Conservation (phyloP, 2,797 vertebrate genomes). For the Eupleurogrammus muticus region DNA sequence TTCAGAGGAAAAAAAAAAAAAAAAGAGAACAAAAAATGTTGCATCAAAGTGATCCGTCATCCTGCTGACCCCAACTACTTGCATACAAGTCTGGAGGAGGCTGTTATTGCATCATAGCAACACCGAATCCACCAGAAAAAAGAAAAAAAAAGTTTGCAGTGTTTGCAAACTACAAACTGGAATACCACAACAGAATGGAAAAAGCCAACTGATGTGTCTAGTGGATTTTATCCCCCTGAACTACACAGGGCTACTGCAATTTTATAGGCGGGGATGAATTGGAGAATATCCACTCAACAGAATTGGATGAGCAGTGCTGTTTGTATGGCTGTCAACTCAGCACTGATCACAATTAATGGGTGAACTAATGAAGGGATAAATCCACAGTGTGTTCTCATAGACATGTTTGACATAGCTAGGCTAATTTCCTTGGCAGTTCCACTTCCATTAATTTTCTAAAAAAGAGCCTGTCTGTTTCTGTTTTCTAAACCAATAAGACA, state of each 20-base stretch:
- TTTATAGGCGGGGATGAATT: slow-evolving; percentile 65
- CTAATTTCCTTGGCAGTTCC: slow-evolving; percentile 69
- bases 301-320: slow-evolving; percentile 67
- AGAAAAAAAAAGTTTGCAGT: slow-evolving; percentile 48
- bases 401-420: slow-evolving; percentile 71
- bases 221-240: slow-evolving; percentile 63
- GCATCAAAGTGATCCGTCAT: slow-evolving; percentile 62
- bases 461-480: slow-evolving; percentile 52
- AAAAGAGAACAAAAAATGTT: slow-evolving; percentile 11
- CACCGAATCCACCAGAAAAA: slow-evolving; percentile 37
- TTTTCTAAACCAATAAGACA: slow-evolving; percentile 68
- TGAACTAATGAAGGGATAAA: slow-evolving; percentile 72
- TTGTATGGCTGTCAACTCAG: slow-evolving; percentile 57
- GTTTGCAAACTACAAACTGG: slow-evolving; percentile 54
- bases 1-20: slow-evolving; percentile 43
- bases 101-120: slow-evolving; percentile 59
- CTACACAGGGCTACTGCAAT: slow-evolving; percentile 42
- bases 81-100: slow-evolving; percentile 54
- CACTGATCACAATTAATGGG: slow-evolving; percentile 65
- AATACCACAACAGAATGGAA: slow-evolving; percentile 49
- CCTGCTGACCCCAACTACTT: slow-evolving; percentile 47
- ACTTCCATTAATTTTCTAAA: slow-evolving; percentile 62
- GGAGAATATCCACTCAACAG: slow-evolving; percentile 62
- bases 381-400: slow-evolving; percentile 72
- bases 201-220: slow-evolving; percentile 62